Percentiles rank a stretch among this genome's conserved stretches.
These are phyloP conservation scores for Agrotis segetum DNA, from an alignment of 2,888 invertebrate species.

Conservation along the genomic window DNA sequence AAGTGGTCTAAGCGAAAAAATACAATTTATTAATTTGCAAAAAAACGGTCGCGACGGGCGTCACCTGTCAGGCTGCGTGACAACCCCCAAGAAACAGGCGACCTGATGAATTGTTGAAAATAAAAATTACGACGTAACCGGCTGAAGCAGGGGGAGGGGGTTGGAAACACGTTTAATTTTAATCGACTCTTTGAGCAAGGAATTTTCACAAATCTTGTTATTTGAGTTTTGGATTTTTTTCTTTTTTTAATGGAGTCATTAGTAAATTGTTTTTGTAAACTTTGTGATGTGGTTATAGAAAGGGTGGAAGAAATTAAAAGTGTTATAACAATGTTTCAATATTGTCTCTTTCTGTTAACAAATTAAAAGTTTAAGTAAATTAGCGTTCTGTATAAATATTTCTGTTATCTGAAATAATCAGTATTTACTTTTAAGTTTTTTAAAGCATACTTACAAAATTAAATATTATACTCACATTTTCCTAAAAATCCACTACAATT, in stretches of 20 bases:
- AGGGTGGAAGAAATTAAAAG: slow-evolving; percentile 34
- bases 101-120: slow-evolving; percentile 86
- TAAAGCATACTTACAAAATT: no score
- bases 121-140: slow-evolving; percentile 84
- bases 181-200: slow-evolving; percentile 75
- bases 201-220: slow-evolving; percentile 64
- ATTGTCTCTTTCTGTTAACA: not conserved
- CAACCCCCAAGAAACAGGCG: slow-evolving; percentile 72
- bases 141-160: slow-evolving; percentile 73
- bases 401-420: no score
- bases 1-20: slow-evolving; percentile 75
- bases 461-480: not conserved
- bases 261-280: slow-evolving; percentile 35
- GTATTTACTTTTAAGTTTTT: no score
- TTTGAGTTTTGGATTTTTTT: slow-evolving; percentile 45
- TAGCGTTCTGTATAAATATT: not conserved
- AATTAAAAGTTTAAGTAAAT: not conserved
- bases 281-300: slow-evolving; percentile 25
- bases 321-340: slow-evolving; percentile 1
- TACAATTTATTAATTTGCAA: slow-evolving; percentile 83
- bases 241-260: slow-evolving; percentile 41
- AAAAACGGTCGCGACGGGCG: slow-evolving; percentile 74
- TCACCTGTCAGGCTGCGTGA: slow-evolving; percentile 81
- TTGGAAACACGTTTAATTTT: slow-evolving; percentile 78
- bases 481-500: slow-evolving; percentile 4